phyloP scores from a whole-genome alignment of 2,888 invertebrate species.

The Leptopilina drosophilae region DNA sequence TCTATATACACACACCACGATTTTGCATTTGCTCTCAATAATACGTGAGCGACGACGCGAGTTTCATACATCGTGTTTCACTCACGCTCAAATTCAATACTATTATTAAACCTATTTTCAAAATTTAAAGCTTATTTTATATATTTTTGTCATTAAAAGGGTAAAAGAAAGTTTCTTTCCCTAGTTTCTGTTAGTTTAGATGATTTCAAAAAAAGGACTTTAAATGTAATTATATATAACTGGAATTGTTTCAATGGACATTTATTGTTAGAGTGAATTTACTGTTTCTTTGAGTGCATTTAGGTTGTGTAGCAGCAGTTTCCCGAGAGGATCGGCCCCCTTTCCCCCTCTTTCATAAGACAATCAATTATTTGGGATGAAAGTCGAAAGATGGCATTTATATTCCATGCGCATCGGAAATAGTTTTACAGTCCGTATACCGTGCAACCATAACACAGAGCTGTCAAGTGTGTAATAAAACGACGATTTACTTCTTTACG shows the following conservation, averaged over 20 bases:
- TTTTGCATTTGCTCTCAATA: constrained; percentile 35
- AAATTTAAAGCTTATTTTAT: constrained; percentile 3
- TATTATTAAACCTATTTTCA: constrained; percentile 38
- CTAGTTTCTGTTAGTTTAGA: no score
- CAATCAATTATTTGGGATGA: constrained; percentile 13
- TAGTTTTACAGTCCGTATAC: constrained; percentile 20
- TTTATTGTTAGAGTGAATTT: no score
- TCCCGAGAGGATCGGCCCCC: neutral
- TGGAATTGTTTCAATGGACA: no score
- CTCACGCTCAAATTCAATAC: constrained; percentile 27
- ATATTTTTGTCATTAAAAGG: no score
- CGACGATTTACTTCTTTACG: constrained; percentile 25
- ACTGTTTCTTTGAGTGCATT: no score
- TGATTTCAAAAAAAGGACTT: no score
- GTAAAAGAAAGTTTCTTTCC: no score
- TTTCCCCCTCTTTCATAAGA: neutral
- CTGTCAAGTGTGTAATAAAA: constrained; percentile 30
- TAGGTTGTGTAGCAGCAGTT: no score
- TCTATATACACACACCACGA: constrained; percentile 28
- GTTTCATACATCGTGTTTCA: constrained; percentile 12
- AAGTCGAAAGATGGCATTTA: constrained; percentile 25
- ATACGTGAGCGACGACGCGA: constrained; percentile 23
- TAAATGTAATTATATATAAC: no score
- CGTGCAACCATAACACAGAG: constrained; percentile 19
- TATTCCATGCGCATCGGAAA: constrained; percentile 5